Evolutionary conservation across 2,888 invertebrate species (phyloP).

Genomic region (Drosophila differens): DNA sequence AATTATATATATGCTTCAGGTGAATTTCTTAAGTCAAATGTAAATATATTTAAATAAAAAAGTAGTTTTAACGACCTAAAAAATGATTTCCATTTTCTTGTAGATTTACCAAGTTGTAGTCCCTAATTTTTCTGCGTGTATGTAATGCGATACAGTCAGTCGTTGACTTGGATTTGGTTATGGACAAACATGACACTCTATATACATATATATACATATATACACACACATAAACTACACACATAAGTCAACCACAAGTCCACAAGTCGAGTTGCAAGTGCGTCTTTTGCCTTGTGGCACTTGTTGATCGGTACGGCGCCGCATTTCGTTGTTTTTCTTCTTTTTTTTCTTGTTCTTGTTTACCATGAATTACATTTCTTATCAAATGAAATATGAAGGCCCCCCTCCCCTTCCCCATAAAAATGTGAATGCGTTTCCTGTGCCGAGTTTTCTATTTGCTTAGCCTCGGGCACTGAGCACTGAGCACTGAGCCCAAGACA

Average conservation of each 20-base stretch:
- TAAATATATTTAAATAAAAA: background rate
- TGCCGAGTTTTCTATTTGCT: conserved; percentile 40
- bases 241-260: conserved; percentile 46
- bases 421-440: conserved; percentile 64
- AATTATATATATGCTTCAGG: too few relatives aligned
- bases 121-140: background rate
- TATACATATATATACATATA: conserved; percentile 10
- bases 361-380: conserved; percentile 56
- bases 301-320: conserved; percentile 53
- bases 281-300: conserved; percentile 37
- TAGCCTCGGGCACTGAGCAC: conserved; percentile 11
- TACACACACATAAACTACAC: background rate
- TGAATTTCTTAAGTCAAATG: background rate
- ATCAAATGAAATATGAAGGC: conserved; percentile 58
- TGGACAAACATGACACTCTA: conserved; percentile 75
- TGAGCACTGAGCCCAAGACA: background rate
- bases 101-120: background rate
- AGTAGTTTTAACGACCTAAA: fast-evolving
- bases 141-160: conserved; percentile 62
- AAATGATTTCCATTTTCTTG: fast-evolving
- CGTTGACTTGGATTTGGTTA: conserved; percentile 46
- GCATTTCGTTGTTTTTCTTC: conserved; percentile 8
- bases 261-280: conserved; percentile 30
- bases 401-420: background rate
- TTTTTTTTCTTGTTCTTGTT: conserved; percentile 10